A percentile compares a stretch with the other conserved stretches of the same genome.
Evolutionary conservation across 1,140 invertebrate species (phyloP).

Genomic region (Cryptotermes secundus): DNA sequence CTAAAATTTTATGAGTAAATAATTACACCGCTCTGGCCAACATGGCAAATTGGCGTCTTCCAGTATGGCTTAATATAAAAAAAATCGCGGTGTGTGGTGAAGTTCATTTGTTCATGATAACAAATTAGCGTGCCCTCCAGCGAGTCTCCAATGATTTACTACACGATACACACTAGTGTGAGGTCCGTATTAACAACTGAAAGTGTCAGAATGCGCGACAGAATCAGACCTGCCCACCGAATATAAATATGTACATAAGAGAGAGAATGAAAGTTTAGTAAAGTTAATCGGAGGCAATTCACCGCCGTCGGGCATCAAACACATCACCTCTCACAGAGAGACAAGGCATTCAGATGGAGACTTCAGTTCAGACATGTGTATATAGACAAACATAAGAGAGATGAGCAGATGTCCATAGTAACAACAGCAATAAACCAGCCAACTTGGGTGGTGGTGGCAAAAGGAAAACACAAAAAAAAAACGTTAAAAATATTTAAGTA

Average conservation of each 20-base stretch:
- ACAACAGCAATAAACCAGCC: not conserved
- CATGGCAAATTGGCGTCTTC: slow-evolving; percentile 5
- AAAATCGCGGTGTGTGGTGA: not conserved
- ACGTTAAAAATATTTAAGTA: not conserved
- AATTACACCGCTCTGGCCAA: not conserved
- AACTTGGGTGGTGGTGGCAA: slow-evolving; percentile 14
- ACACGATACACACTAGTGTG: not conserved
- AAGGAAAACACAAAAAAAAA: not conserved
- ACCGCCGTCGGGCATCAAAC: not conserved
- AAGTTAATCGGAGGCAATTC: not conserved
- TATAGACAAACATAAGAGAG: not conserved
- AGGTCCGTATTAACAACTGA: not conserved
- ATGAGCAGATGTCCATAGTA: not conserved
- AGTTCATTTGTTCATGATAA: not conserved
- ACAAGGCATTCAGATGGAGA: not conserved
- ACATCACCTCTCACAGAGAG: not conserved
- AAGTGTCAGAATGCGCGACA: not conserved
- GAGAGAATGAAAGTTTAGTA: not conserved
- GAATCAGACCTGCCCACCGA: not conserved
- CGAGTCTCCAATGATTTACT: not conserved
- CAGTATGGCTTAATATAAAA: not conserved
- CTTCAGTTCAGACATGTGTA: not conserved
- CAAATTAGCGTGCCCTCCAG: not conserved
- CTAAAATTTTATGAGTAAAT: not conserved
- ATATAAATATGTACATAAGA: not conserved